These are phyloP conservation scores for Sebastes flavidus DNA, from an alignment of 2,797 vertebrate genomes.

Conservation along the genomic window DNA sequence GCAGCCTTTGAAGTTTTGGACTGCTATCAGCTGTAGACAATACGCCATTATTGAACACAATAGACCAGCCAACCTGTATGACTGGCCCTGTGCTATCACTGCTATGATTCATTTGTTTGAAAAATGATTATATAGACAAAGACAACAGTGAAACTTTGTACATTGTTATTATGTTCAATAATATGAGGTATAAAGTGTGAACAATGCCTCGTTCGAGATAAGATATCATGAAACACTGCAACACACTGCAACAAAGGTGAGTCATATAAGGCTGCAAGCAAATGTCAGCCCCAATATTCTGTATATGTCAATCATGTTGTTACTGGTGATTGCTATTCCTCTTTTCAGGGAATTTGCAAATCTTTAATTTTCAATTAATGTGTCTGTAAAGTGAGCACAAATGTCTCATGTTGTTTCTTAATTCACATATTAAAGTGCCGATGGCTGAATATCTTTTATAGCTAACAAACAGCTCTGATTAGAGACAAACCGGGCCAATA, in stretches of 20 bases:
- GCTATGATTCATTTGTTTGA: conserved; percentile 51
- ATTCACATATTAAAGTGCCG: neutral
- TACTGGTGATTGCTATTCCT: neutral
- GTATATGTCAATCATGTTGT: neutral
- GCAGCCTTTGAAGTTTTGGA: conserved; percentile 55
- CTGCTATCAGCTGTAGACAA: conserved; percentile 61
- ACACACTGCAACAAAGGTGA: neutral
- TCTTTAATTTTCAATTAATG: neutral
- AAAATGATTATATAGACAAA: conserved; percentile 42
- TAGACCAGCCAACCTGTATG: conserved; percentile 25
- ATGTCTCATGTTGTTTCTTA: neutral
- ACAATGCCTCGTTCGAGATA: conserved; percentile 15
- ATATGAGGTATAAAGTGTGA: conserved; percentile 16
- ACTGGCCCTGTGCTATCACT: conserved; percentile 25
- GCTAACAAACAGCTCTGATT: neutral
- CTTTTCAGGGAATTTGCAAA: neutral
- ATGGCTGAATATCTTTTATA: neutral
- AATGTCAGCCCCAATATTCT: neutral
- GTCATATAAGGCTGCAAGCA: neutral
- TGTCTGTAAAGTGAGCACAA: neutral
- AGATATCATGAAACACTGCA: neutral
- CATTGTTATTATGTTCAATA: conserved; percentile 27
- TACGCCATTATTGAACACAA: conserved; percentile 54
- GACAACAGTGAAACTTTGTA: conserved; percentile 1
- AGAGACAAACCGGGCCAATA: neutral